Evolutionary conservation across 35 echinoderm and acorn worm species (phyloP).

Genomic region (Diadema setosum): DNA sequence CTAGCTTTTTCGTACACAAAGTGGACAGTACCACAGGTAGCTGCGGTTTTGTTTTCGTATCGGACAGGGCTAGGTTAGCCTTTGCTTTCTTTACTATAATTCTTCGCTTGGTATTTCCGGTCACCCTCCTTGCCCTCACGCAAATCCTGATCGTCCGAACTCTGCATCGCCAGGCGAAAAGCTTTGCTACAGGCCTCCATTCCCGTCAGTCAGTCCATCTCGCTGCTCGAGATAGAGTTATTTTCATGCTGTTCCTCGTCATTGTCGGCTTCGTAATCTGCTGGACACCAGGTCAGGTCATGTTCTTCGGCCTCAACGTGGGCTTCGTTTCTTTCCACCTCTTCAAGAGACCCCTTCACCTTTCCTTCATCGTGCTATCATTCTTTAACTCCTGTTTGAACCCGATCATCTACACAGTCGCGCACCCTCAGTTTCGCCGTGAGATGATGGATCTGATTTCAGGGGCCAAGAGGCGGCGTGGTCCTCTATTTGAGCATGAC

Average conservation of each 20-base stretch:
- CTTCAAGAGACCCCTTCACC: background rate
- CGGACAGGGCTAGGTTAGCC: background rate
- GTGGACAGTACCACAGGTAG: background rate
- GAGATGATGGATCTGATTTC: background rate
- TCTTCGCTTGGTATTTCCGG: slow-evolving; percentile 49
- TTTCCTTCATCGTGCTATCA: background rate
- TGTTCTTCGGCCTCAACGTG: slow-evolving; percentile 5
- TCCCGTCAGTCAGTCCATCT: background rate
- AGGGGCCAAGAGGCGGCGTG: background rate
- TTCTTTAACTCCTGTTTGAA: background rate
- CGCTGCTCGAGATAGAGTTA: background rate
- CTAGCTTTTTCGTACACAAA: background rate
- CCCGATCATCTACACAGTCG: background rate
- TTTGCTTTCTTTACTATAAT: slow-evolving; percentile 40
- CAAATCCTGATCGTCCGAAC: background rate
- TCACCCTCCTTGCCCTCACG: slow-evolving; percentile 41
- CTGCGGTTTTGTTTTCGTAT: slow-evolving; percentile 25
- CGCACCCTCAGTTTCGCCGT: background rate
- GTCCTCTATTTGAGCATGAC: no score
- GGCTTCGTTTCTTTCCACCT: background rate
- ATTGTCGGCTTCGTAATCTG: slow-evolving; percentile 6
- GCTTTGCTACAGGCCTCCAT: background rate
- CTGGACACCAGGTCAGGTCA: background rate
- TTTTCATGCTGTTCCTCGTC: slow-evolving; percentile 2
- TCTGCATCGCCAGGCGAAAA: slow-evolving; percentile 8